A percentile compares a stretch with the other conserved stretches of the same genome.
Evolutionary conservation across 2,113 vertebrate genomes (phyloP).

Genomic region (Romanogobio albipinnatus): DNA sequence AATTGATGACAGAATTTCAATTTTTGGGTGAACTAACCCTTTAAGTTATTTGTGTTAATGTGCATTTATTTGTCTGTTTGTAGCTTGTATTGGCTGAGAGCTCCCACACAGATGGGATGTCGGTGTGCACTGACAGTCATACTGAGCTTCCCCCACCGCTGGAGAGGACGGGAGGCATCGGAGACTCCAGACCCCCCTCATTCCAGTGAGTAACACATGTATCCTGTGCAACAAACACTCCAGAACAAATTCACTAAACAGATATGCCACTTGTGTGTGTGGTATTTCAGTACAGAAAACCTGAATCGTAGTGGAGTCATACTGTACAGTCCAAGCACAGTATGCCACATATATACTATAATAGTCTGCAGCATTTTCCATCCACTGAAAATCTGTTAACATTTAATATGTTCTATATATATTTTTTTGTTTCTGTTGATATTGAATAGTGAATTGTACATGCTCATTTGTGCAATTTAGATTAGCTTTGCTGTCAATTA

Average conservation of each 20-base stretch:
- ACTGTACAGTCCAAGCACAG: no score
- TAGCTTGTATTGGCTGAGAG: slow-evolving; percentile 90
- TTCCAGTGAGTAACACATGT: slow-evolving; percentile 86
- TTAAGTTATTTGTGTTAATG: not conserved
- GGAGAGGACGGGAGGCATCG: slow-evolving; percentile 93
- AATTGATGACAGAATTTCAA: no score
- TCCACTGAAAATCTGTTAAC: no score
- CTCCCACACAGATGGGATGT: slow-evolving; percentile 89
- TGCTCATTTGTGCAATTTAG: no score
- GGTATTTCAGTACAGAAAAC: not conserved
- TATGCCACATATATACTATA: no score
- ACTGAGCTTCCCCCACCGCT: slow-evolving; percentile 87
- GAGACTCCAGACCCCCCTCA: slow-evolving; percentile 93
- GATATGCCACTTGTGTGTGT: not conserved
- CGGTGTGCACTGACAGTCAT: slow-evolving; percentile 92
- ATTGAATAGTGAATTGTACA: no score
- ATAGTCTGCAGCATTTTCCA: no score
- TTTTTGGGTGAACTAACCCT: not conserved
- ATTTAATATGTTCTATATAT: no score
- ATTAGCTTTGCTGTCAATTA: no score
- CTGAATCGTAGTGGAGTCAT: not conserved
- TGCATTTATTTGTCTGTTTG: slow-evolving; percentile 12
- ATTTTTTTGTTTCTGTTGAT: no score
- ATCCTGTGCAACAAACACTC: not conserved
- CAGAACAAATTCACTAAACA: not conserved